phyloP scores from a whole-genome alignment of 2,888 invertebrate species.

The Eurytoma adleriae region DNA sequence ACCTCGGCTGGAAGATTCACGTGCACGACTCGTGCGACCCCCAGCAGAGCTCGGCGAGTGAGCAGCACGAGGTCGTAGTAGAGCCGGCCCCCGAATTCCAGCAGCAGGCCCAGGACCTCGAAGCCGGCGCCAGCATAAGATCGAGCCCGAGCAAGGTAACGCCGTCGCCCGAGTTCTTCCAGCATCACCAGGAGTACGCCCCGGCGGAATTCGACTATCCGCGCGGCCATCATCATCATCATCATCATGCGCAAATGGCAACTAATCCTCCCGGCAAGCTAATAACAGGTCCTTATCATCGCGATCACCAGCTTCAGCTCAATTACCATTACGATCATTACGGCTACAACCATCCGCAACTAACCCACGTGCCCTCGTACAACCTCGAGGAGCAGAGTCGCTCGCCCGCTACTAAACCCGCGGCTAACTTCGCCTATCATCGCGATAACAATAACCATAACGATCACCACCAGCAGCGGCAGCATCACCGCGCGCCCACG shows the following conservation, averaged over 20 bases:
- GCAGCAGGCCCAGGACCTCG: slow-evolving; percentile 68
- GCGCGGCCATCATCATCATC: slow-evolving; percentile 63
- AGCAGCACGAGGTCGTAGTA: slow-evolving; percentile 78
- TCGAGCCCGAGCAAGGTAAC: slow-evolving; percentile 72
- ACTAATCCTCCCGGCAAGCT: slow-evolving; percentile 48
- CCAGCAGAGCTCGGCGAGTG: slow-evolving; percentile 77
- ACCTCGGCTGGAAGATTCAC: slow-evolving; percentile 97
- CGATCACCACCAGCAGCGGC: slow-evolving; percentile 48
- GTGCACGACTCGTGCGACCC: slow-evolving; percentile 89
- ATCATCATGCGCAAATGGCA: slow-evolving; percentile 50
- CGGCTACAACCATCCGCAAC: slow-evolving; percentile 57
- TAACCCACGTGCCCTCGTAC: slow-evolving; percentile 56
- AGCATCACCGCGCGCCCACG: slow-evolving; percentile 51
- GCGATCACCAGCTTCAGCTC: slow-evolving; percentile 42
- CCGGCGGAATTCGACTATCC: slow-evolving; percentile 61
- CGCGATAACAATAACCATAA: slow-evolving; percentile 35
- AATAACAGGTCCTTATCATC: slow-evolving; percentile 53
- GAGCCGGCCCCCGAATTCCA: slow-evolving; percentile 72
- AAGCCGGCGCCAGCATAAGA: slow-evolving; percentile 68
- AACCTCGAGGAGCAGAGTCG: slow-evolving; percentile 44
- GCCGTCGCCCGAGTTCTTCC: slow-evolving; percentile 70
- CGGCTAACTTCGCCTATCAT: slow-evolving; percentile 25
- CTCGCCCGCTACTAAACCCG: slow-evolving; percentile 45
- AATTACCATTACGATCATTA: slow-evolving; percentile 48
- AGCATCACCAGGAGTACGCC: slow-evolving; percentile 63